Evolutionary conservation across 2,888 invertebrate genomes (phyloP).

Genomic region (Barypeithes pellucidus): DNA sequence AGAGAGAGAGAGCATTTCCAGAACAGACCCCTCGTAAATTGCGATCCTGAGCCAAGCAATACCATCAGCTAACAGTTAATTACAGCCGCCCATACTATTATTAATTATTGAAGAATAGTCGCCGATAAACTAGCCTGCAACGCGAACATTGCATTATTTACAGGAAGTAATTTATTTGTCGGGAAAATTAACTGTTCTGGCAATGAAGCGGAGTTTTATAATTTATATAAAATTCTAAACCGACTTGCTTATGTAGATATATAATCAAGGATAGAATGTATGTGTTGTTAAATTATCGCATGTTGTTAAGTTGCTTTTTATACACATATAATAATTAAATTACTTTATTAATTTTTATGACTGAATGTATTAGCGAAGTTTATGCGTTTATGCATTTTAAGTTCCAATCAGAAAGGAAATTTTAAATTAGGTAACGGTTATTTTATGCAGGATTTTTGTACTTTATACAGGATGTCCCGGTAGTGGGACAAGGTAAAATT

Average conservation of each 20-base stretch:
- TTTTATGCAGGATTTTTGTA: too few relatives aligned
- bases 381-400: not conserved
- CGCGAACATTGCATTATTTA: conserved; percentile 38
- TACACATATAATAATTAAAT: not conserved
- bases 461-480: too few relatives aligned
- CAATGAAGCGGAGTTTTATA: conserved; percentile 34
- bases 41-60: not conserved
- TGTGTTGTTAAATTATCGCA: conserved; percentile 4
- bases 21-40: too few relatives aligned
- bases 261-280: conserved; percentile 8
- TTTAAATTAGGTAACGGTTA: too few relatives aligned
- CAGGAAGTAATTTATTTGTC: conserved; percentile 47
- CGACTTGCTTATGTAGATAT: conserved; percentile 19
- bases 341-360: not conserved
- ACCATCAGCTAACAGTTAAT: not conserved
- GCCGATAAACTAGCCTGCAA: conserved; percentile 27
- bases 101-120: conserved; percentile 31
- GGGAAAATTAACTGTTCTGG: conserved; percentile 42
- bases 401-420: too few relatives aligned
- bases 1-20: too few relatives aligned
- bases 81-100: conserved; percentile 10
- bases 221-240: conserved; percentile 38
- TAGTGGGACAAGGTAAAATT: too few relatives aligned
- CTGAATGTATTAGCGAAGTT: not conserved
- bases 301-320: conserved; percentile 9